Percentiles rank a stretch among this genome's conserved stretches.
Conservation (phyloP, 2,113 vertebrate genomes). For the Trogon melanurus region DNA sequence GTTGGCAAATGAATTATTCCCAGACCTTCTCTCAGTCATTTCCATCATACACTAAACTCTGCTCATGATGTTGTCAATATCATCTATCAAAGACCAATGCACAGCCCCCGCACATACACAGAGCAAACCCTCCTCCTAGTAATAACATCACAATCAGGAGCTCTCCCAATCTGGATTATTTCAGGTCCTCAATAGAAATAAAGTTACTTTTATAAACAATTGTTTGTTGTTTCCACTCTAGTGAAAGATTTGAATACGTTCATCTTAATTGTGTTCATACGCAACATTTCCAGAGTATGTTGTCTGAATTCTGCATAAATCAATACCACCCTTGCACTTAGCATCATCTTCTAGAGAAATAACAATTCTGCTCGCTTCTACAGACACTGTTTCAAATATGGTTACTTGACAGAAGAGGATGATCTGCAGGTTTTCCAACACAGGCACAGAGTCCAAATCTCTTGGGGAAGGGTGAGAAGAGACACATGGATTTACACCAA, state of each 20-base stretch:
- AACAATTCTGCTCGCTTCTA: background rate
- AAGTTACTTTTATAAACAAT: background rate
- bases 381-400: background rate
- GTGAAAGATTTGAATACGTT: background rate
- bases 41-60: background rate
- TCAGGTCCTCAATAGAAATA: background rate
- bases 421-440: background rate
- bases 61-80: background rate
- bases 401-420: background rate
- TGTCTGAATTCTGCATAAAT: background rate
- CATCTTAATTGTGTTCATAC: background rate
- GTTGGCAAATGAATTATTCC: background rate
- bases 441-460: background rate
- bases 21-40: background rate
- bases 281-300: background rate
- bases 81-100: background rate
- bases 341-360: background rate
- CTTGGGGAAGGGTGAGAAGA: background rate
- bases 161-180: background rate
- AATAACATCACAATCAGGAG: background rate
- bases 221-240: background rate
- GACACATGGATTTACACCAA: background rate
- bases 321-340: background rate
- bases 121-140: background rate
- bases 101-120: accelerated